phyloP scores from a whole-genome alignment of 2,113 vertebrate genomes.

The Centropus bengalensis region DNA sequence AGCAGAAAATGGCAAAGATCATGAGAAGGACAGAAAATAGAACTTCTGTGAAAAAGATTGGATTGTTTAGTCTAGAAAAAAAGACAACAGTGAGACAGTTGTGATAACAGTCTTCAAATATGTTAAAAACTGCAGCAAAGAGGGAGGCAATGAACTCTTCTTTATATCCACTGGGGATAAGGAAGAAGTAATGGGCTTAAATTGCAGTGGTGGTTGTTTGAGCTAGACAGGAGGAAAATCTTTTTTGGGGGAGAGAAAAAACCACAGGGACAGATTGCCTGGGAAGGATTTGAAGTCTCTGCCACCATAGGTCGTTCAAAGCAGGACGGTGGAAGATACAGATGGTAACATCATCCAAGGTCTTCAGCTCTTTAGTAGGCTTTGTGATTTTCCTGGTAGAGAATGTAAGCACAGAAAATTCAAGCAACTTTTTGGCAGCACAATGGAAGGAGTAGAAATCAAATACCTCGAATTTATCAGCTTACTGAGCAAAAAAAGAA shows the following conservation, averaged over 20 bases:
- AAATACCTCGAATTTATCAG: background rate
- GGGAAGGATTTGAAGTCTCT: background rate
- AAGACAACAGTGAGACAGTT: slow-evolving; percentile 59
- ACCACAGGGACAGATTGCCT: background rate
- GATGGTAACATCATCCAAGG: background rate
- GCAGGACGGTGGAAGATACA: background rate
- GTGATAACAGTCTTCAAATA: slow-evolving; percentile 57
- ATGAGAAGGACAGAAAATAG: slow-evolving; percentile 8
- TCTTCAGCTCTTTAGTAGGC: background rate
- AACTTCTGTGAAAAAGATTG: slow-evolving; percentile 34
- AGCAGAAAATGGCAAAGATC: background rate
- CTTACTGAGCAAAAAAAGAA: background rate
- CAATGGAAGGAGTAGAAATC: background rate
- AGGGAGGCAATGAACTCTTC: slow-evolving; percentile 56
- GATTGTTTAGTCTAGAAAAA: slow-evolving; percentile 66
- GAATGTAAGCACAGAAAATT: background rate
- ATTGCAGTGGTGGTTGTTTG: slow-evolving; percentile 21
- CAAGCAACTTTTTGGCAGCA: background rate
- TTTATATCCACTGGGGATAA: slow-evolving; percentile 25
- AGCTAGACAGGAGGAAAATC: slow-evolving; percentile 31
- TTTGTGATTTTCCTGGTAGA: background rate
- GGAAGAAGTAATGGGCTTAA: slow-evolving; percentile 50
- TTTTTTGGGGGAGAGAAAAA: background rate
- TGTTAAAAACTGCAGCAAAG: background rate
- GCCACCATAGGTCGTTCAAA: background rate